These are phyloP conservation scores for Tiliacea aurago DNA, from an alignment of 2,888 invertebrate genomes.

Conservation along the genomic window DNA sequence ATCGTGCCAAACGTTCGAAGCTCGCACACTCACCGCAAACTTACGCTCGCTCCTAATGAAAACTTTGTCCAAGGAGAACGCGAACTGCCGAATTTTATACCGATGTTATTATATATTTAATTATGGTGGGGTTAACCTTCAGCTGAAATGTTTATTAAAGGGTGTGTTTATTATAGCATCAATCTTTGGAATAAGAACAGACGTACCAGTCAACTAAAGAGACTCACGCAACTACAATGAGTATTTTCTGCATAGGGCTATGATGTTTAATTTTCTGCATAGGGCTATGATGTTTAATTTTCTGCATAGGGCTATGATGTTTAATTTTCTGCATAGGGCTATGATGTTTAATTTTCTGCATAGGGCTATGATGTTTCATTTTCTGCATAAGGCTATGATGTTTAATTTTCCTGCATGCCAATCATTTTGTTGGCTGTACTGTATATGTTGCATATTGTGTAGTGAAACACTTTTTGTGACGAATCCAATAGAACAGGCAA, in stretches of 20 bases:
- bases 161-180: slow-evolving; percentile 6
- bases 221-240: neutral
- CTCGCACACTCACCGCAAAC: slow-evolving; percentile 87
- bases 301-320: neutral
- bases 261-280: neutral
- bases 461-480: neutral
- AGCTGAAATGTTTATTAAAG: slow-evolving; percentile 31
- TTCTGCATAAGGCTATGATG: too few species aligned
- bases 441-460: too few species aligned
- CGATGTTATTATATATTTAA: slow-evolving; percentile 65
- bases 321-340: neutral
- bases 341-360: too few species aligned
- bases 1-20: slow-evolving; percentile 87
- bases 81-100: slow-evolving; percentile 78
- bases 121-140: slow-evolving; percentile 36
- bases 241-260: neutral
- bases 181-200: slow-evolving; percentile 11
- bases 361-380: neutral
- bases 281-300: neutral
- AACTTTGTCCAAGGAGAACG: slow-evolving; percentile 85
- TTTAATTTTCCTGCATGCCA: neutral
- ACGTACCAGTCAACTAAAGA: neutral
- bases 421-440: neutral
- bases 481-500: neutral
- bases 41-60: slow-evolving; percentile 86